phyloP scores from a whole-genome alignment of 2,797 vertebrate species.

The Ciconia nigra region DNA sequence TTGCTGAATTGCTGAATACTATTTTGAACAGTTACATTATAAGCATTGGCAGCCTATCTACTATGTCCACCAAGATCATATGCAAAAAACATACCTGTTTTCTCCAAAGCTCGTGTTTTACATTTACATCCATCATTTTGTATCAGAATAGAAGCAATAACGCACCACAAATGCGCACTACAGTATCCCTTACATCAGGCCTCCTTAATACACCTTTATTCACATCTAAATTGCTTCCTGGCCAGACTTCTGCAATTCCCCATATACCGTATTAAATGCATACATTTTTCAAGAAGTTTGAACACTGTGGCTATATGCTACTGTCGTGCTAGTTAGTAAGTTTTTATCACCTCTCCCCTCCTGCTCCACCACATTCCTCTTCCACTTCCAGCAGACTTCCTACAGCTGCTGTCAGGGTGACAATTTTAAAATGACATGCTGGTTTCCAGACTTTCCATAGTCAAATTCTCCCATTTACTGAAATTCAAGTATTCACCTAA shows the following conservation, averaged over 20 bases:
- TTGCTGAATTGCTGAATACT: background rate
- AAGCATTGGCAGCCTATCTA: background rate
- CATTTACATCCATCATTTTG: background rate
- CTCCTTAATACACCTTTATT: background rate
- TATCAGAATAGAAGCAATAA: background rate
- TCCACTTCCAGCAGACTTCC: background rate
- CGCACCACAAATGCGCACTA: background rate
- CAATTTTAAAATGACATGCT: background rate
- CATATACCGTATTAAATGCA: background rate
- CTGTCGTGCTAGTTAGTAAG: rapidly evolving
- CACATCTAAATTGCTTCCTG: background rate
- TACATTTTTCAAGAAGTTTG: background rate
- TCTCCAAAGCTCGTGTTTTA: background rate
- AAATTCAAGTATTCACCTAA: background rate
- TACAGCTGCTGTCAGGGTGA: background rate
- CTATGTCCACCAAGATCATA: background rate
- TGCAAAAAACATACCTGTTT: background rate
- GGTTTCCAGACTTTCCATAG: background rate
- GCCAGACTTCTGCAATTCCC: background rate
- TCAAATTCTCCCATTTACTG: background rate
- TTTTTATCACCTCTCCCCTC: background rate
- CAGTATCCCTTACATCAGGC: background rate
- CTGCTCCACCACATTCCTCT: background rate
- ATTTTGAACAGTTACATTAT: background rate
- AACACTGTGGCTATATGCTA: background rate